Evolutionary conservation across 2,797 vertebrate species (phyloP).

Genomic region (Pristis pectinata): DNA sequence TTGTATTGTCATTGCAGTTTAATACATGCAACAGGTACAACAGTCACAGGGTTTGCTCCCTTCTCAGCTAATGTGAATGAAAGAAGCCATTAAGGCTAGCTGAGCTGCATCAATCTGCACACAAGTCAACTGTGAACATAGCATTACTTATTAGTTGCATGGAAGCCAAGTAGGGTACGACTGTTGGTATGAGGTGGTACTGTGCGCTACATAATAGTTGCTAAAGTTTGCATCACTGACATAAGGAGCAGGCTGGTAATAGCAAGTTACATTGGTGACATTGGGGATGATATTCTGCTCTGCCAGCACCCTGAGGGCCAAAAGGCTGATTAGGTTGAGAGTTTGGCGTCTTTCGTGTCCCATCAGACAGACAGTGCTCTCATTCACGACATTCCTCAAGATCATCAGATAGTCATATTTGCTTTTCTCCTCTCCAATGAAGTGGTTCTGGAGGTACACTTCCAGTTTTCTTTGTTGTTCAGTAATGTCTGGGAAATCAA

Average conservation of each 20-base stretch:
- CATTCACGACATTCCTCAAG: constrained; percentile 83
- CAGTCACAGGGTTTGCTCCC: constrained; percentile 6
- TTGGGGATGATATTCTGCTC: constrained; percentile 91
- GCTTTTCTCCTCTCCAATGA: constrained; percentile 85
- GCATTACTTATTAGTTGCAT: constrained; percentile 70
- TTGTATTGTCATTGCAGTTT: constrained; percentile 34
- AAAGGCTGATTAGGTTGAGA: constrained; percentile 85
- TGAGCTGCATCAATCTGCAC: not conserved
- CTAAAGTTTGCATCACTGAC: constrained; percentile 91
- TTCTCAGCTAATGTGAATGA: constrained; percentile 2
- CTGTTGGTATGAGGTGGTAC: constrained; percentile 67
- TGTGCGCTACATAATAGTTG: constrained; percentile 84
- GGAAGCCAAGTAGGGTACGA: constrained; percentile 93
- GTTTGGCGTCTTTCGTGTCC: constrained; percentile 91
- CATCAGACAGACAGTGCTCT: constrained; percentile 98
- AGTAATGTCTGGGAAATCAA: constrained; percentile 91
- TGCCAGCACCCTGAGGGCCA: constrained; percentile 80
- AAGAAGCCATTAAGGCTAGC: not conserved
- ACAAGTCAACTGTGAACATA: constrained; percentile 37
- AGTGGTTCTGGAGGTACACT: constrained; percentile 95
- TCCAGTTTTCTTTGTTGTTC: constrained; percentile 93
- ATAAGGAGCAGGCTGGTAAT: constrained; percentile 86
- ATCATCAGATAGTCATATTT: constrained; percentile 98
- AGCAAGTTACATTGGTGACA: constrained; percentile 88
- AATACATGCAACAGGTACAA: constrained; percentile 33